Evolutionary conservation across 2,888 invertebrate genomes (phyloP), one percentile per base, ranked within the genome.

Genomic region (Drosophila anomalipes): DNA sequence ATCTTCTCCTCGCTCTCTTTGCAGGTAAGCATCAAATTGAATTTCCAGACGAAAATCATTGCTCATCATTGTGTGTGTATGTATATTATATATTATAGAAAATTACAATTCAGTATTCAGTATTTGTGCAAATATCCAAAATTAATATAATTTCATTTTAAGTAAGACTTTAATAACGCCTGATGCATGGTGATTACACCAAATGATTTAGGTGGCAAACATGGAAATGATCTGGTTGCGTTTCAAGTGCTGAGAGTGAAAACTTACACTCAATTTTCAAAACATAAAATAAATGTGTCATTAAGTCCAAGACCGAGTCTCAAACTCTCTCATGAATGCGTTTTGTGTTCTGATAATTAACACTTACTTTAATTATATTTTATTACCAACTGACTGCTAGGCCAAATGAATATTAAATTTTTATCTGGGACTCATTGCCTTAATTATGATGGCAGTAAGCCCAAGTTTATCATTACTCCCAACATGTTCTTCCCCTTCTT

Each of bases 1-100:
- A 58, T 74, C 41, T 47, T 65, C 52, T 60, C 37, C 14, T 1
- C 26, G 3, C 9, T 75, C 59, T 68, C 37, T 58, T 78, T 79
- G 30, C 78, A 79, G 79, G 79, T 79, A 79, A 79, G 72, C 63
- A 16, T 9, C 10, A 60, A 63, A 30, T 39, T 16, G 12, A 52
- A 41, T 26, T 35, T 19, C 9, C 3, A 37, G 19, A 22, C 39
- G 41, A 19, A 54, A 59, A 53, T 53, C 62, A 22, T 2, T 35
- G 52, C 41, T 35, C 14, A 51, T 14, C 47, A 16, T 22, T 22
- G 22, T 39, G n/a, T n/a, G 37, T n/a, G n/a, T 32, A n/a, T 52
- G 19, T 10, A 26, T 19, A 2, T 28, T 19, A 2, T 28, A 26
- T 19, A 2, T 16, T 4, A 19, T 14, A 22, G 16, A 32, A 14